Evolutionary conservation across 1,140 invertebrate genomes (phyloP).

Genomic region (Dufourea novaeangliae): DNA sequence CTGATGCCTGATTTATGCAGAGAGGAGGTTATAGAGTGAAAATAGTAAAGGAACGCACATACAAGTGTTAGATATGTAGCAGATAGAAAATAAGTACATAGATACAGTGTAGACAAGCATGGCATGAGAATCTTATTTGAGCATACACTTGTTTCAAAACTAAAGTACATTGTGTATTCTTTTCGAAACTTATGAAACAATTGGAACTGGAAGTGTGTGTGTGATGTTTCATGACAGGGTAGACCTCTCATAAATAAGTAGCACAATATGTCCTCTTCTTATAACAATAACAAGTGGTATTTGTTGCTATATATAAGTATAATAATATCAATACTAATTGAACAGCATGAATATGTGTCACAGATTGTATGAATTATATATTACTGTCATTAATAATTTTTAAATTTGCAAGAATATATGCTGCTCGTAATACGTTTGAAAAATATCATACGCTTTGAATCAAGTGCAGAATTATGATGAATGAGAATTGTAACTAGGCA

Average conservation of each 20-base stretch:
- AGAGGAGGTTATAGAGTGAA: conserved; percentile 67
- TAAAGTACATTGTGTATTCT: conserved; percentile 30
- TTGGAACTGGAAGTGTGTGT: neutral
- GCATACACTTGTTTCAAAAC: conserved; percentile 77
- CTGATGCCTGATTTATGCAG: conserved; percentile 54
- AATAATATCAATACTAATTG: neutral
- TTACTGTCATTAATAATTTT: neutral
- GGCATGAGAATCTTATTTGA: conserved; percentile 72
- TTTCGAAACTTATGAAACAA: conserved; percentile 6
- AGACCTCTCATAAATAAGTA: neutral
- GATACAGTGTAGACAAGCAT: conserved; percentile 80
- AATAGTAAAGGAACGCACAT: conserved; percentile 78
- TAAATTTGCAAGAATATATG: neutral
- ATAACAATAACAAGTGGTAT: too few species aligned
- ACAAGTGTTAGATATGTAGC: conserved; percentile 79
- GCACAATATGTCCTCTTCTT: too few species aligned
- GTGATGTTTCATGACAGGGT: neutral
- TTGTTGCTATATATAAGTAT: too few species aligned
- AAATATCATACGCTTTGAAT: conserved; percentile 54
- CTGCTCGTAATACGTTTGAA: neutral
- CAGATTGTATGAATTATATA: neutral
- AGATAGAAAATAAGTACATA: conserved; percentile 78
- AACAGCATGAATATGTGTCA: neutral
- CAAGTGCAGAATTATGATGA: conserved; percentile 59
- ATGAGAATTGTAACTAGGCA: conserved; percentile 54